phyloP scores from a whole-genome alignment of 2,797 vertebrate genomes.

The Sebastes umbrosus region DNA sequence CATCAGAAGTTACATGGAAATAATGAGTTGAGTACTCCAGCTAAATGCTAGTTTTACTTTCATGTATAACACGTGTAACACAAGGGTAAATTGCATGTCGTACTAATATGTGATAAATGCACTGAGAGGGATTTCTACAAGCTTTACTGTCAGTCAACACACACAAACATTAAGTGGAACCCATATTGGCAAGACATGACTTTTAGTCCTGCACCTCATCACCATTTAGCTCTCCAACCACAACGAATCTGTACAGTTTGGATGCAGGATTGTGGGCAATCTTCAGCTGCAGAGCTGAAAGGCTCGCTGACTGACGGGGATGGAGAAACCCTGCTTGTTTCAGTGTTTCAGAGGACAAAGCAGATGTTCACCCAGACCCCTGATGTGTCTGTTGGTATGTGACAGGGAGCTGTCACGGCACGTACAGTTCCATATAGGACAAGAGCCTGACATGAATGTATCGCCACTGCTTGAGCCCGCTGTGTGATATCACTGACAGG shows the following conservation, averaged over 20 bases:
- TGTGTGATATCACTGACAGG: background rate
- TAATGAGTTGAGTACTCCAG: background rate
- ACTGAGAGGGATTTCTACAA: background rate
- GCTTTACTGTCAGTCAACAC: background rate
- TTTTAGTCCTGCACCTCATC: background rate
- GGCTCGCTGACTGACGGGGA: background rate
- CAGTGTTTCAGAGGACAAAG: conserved; percentile 12
- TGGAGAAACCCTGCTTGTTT: background rate
- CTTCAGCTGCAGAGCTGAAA: conserved; percentile 15
- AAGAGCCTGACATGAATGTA: background rate
- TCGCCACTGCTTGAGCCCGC: background rate
- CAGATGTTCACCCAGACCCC: conserved; percentile 10
- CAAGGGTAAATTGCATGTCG: background rate
- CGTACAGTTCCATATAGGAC: conserved; percentile 7
- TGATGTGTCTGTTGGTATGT: background rate
- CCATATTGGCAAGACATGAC: background rate
- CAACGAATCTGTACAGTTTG: conserved; percentile 15
- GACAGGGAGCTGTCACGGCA: conserved; percentile 32
- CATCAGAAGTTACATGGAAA: background rate
- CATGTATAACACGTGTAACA: background rate
- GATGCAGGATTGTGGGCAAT: conserved; percentile 6
- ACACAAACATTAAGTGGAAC: background rate
- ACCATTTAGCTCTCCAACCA: conserved; percentile 15
- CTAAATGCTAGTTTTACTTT: background rate
- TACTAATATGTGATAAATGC: background rate